Evolutionary conservation across 2,797 vertebrate species (phyloP), one percentile per base, ranked within the genome.

Genomic region (Tamandua tetradactyla): DNA sequence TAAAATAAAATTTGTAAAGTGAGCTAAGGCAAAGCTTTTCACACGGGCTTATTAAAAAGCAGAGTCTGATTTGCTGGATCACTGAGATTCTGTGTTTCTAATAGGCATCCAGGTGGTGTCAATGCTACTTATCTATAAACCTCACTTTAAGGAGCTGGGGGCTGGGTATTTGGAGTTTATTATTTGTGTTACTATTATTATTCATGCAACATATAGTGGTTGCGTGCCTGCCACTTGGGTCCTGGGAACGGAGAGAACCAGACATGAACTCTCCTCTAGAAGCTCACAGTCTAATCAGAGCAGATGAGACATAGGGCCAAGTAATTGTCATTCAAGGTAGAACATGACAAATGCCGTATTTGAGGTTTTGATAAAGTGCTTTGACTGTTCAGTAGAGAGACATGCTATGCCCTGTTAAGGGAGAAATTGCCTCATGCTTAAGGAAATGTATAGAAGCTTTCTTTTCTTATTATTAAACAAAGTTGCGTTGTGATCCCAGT

Each of bases 1-100:
- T 92, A 11, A 78, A 95, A 49, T 85, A 79, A 96, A 95, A 62
- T 18, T 18, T 78, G 35, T 78, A 61, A 35, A 47, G 69, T 72
- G 66, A 61, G 40, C 68, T 59, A 40, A 94, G 42, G 25, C 83
- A 57, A 10, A 14, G 57, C 40, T 59, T 93, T 76, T 91, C n/a
- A 74, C 57, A 32, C 59, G 4, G 0, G 37, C 87, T 80, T 40
- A n/a, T 83, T 95, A 22, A 71, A 94, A 62, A 81, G n/a, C 17
- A 71, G 49, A 57, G 42, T 69, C 71, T 42, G 71, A 87, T 17
- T 80, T 44, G 10, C 62, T 78, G 30, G 49, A 42, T 81, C 74
- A 49, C n/a, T 1, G 35, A 82, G 57, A 71, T 25, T 75, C 75
- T 78, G 18, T 57, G 42, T 81, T 71, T 95, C 44, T 66, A 83